phyloP scores from a whole-genome alignment of 53 echinoderm and acorn worm species.

The Henricia sp. region DNA sequence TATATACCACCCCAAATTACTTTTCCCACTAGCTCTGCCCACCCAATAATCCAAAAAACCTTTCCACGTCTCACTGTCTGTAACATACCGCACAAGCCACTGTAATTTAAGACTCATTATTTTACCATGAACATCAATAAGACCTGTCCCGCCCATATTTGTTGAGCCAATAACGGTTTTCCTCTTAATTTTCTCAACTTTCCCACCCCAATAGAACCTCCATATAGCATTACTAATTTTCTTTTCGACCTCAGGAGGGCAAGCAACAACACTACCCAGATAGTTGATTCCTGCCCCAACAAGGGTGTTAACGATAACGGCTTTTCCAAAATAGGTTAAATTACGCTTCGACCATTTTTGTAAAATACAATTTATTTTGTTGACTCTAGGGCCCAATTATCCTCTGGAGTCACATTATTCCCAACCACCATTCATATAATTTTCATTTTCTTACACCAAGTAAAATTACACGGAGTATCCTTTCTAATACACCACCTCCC shows the following conservation, averaged over 20 bases:
- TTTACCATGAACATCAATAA: background rate
- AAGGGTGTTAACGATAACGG: conserved; percentile 10
- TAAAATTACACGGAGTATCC: background rate
- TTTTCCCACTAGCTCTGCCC: background rate
- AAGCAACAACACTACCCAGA: background rate
- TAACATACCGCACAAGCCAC: background rate
- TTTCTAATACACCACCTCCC: background rate
- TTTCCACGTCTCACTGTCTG: background rate
- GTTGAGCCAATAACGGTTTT: conserved; percentile 1
- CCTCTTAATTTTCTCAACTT: conserved; percentile 16
- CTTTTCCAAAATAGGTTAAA: background rate
- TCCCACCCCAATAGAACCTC: conserved; percentile 15
- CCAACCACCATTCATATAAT: conserved; percentile 1
- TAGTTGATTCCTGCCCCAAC: background rate
- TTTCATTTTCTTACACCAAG: background rate
- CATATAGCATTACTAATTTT: conserved; percentile 13
- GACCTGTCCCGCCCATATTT: conserved; percentile 5
- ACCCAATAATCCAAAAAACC: conserved; percentile 12
- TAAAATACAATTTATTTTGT: background rate
- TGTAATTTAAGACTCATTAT: background rate
- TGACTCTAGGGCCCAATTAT: background rate
- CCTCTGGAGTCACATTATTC: background rate
- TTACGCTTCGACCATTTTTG: background rate
- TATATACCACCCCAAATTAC: conserved; percentile 20
- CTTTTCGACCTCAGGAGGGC: background rate